Percentiles rank a stretch among this genome's conserved stretches.
Conservation (phyloP, 2,888 invertebrate genomes). For the Onthophagus sagittarius region DNA sequence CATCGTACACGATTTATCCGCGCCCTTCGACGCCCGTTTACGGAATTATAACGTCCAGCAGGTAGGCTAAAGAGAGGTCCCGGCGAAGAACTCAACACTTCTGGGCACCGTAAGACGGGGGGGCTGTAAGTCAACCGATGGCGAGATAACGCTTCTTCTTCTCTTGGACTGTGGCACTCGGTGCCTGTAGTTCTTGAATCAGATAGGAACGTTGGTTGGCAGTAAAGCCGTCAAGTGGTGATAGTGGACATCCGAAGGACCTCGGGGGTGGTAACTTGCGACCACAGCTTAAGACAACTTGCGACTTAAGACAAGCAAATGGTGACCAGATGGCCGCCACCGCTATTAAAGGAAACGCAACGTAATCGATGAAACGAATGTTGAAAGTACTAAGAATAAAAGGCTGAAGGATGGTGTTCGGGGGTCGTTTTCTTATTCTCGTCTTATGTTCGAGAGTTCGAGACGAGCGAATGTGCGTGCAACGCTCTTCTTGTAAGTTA, state of each 20-base stretch:
- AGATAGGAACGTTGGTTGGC: constrained; percentile 14
- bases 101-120: neutral
- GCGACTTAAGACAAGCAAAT: constrained; percentile 7
- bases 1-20: neutral
- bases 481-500: constrained; percentile 14
- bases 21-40: neutral
- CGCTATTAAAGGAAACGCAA: neutral
- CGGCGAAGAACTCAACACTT: neutral
- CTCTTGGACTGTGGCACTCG: neutral
- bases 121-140: neutral
- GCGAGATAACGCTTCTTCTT: neutral
- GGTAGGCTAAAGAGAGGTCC: neutral
- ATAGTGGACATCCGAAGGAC: constrained; percentile 33
- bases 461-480: neutral
- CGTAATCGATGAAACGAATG: neutral
- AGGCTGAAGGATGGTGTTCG: neutral
- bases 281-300: neutral
- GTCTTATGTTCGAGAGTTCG: neutral
- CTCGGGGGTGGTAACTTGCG: constrained; percentile 21
- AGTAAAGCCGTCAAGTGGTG: constrained; percentile 32
- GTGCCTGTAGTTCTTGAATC: neutral
- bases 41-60: neutral
- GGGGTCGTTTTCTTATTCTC: neutral
- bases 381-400: neutral
- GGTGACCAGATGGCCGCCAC: constrained; percentile 5